These are phyloP conservation scores for Pantherophis vulpinus DNA, from an alignment of 2,797 vertebrate genomes.

Conservation along the genomic window DNA sequence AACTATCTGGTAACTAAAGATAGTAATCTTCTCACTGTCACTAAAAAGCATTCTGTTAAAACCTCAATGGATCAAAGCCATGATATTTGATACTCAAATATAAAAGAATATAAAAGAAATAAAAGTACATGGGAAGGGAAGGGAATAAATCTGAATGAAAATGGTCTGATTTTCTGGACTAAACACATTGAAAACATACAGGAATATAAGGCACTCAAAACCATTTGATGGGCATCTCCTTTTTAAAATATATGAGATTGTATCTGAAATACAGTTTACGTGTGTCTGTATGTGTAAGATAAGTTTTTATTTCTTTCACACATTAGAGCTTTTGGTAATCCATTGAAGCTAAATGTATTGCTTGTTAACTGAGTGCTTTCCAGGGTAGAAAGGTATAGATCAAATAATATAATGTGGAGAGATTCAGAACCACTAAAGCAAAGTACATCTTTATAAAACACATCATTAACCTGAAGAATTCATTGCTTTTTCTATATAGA, in stretches of 20 bases:
- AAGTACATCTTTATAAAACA: not conserved
- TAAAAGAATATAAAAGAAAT: not conserved
- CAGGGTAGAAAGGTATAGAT: not conserved
- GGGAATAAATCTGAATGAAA: not conserved
- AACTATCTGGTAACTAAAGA: not conserved
- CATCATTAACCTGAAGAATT: not conserved
- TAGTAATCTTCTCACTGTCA: not conserved
- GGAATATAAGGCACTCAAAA: not conserved
- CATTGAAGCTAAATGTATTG: not conserved
- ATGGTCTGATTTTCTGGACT: not conserved
- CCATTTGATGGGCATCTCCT: not conserved
- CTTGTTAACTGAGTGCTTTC: not conserved
- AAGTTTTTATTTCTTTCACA: not conserved
- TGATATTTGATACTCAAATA: not conserved
- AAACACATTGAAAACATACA: not conserved
- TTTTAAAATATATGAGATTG: not conserved
- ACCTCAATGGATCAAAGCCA: not conserved
- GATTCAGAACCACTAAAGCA: not conserved
- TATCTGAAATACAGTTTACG: not conserved
- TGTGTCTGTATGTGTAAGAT: not conserved
- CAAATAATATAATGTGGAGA: not conserved
- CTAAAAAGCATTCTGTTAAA: not conserved
- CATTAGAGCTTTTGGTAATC: not conserved
- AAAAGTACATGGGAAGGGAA: not conserved
- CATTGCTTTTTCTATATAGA: not conserved